Conservation (phyloP, 2,888 invertebrate species). For the Cynaeus angustus region DNA sequence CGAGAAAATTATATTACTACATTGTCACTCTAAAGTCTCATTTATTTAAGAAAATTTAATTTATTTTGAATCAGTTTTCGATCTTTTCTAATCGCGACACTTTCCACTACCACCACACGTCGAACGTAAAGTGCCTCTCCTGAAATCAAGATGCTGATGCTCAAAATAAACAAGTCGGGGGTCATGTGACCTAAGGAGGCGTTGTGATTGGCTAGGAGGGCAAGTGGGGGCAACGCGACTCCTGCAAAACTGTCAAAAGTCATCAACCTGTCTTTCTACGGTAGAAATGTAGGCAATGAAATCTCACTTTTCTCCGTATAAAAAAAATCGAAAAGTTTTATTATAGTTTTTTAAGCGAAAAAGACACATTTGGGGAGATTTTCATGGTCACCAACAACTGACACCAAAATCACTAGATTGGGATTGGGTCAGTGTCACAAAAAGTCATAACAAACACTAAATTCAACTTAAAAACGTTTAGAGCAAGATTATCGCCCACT, state of each 20-base stretch:
- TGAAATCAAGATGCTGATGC: slow-evolving; percentile 59
- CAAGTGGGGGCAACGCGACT: slow-evolving; percentile 24
- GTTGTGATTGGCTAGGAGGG: slow-evolving; percentile 28
- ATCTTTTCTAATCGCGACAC: slow-evolving; percentile 26
- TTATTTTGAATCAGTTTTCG: neutral
- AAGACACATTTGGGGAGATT: too few species aligned
- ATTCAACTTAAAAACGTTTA: too few species aligned
- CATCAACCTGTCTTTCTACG: slow-evolving; percentile 36
- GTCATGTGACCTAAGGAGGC: slow-evolving; percentile 55
- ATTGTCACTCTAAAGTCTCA: slow-evolving; percentile 3
- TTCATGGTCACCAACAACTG: too few species aligned
- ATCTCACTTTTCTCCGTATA: too few species aligned
- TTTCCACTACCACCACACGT: slow-evolving; percentile 29
- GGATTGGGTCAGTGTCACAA: too few species aligned
- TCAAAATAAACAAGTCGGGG: slow-evolving; percentile 62
- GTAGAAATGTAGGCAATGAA: too few species aligned
- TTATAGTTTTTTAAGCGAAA: too few species aligned
- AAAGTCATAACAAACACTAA: too few species aligned
- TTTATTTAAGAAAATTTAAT: neutral
- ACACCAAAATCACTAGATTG: too few species aligned
- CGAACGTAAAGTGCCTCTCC: slow-evolving; percentile 40
- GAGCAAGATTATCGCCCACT: too few species aligned
- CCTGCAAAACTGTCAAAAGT: slow-evolving; percentile 44
- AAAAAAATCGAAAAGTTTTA: too few species aligned
- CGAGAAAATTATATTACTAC: neutral